Base-by-base conservation (phyloP, 2,888 invertebrate genomes). In the Drosophila meridionalis region DNA sequence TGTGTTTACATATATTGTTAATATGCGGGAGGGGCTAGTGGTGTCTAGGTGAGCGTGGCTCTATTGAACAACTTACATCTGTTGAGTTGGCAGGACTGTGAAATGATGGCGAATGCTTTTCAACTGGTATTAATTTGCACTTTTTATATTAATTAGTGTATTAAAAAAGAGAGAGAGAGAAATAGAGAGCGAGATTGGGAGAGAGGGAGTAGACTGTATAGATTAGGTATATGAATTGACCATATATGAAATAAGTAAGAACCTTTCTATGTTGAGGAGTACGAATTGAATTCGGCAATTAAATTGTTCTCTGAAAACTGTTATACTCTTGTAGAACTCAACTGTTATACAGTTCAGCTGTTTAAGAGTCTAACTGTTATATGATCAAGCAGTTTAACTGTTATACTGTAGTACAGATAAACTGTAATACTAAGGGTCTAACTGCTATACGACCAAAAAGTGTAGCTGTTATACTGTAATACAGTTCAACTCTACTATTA, bases 91-190 rank as follows among this genome's bases (percentile, higher is more conserved):
- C 73, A 64, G 85, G 76, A 80, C 92, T 90, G 84, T 89, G 89
- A 80, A 90, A 87, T 60, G 91, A 91, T 55, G 91, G 91, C 73
- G 91, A 87, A 50, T 85, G 80, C 76, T 87, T 90, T 82, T 92
- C 92, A 69, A 82, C 76, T 83, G 81, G 87, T 73, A 92, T 82
- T 76, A 92, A 81, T 81, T 92, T 91, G 76, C 87, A 86, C 92
- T 91, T 78, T 77, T 50, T 50, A 55, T 30, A 48, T 57, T 65
- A 34, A 59, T 68, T 14, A 43, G 45, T 45, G 55, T 48, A 34
- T 26, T 43, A 50, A 45, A 28, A 55, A 9, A 58, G 34, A 70
- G 38, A 59, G 55, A 61, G n/a, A 70, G 28, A 47, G 30, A 47
- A 11, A 63, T 30, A 57, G 50, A 48, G 40, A 34, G 34, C 3